Base-by-base conservation (phyloP, 1,140 invertebrate genomes). In the Patella vulgata region DNA sequence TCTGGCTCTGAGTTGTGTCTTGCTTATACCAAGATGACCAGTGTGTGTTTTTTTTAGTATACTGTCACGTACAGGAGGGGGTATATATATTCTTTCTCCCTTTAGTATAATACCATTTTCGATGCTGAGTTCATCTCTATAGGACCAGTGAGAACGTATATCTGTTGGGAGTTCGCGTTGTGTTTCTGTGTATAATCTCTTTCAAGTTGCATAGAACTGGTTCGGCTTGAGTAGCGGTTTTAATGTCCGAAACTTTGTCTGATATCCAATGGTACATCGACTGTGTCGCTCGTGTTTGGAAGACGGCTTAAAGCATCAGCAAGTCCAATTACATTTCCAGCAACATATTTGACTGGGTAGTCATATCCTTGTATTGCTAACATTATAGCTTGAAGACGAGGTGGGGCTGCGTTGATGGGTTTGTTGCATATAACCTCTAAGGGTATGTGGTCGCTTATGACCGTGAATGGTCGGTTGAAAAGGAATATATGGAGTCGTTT, bases 291-390 rank as follows among this genome's bases (percentile, higher is more conserved):
- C 2, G 27, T n/a, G n/a, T 36, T 54, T 3, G 59, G 59, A 0
- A 62, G 30, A 23, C 42, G 40, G 23, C 57, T 58, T n/a, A 71
- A 42, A 3, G 61, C 51, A 48, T 71, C 61, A 59, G 59, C 84
- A 81, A 65, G 84, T 75, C 14, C 78, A 78, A 74, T 87, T 83
- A 47, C 82, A 75, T 75, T 73, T 3, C 70, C 73, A 46, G 77
- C 25, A n/a, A 69, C 61, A 58, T 84, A 87, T 23, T 51, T 36
- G 0, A 88, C 62, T 31, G 71, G 62, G 25, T 86, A 75, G 63
- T 85, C 74, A 77, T 83, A 87, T 63, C 70, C 43, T 51, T 82
- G 79, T n/a, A 87, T 33, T 52, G 71, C 71, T 4, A 87, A 56
- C 19, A 85, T 39, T 79, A 86, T 84, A 17, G 79, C 50, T 71